Conservation (phyloP, 2,113 vertebrate genomes). For the Spermophilus dauricus region DNA sequence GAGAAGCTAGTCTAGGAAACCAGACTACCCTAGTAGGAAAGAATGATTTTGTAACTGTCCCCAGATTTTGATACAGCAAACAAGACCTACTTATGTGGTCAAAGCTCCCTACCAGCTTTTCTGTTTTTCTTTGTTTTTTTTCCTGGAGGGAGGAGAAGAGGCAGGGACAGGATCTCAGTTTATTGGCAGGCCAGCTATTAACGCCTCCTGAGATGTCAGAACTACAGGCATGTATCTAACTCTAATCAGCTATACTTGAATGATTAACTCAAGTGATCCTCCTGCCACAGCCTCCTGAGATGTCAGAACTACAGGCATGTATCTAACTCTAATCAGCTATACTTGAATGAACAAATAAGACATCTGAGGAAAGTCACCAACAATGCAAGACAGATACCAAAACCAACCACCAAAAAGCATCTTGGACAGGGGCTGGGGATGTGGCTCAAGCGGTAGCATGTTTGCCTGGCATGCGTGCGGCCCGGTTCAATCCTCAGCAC, state of each 20-base stretch:
- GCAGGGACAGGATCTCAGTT: neutral
- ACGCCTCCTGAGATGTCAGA: neutral
- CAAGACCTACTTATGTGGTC: neutral
- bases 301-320: neutral
- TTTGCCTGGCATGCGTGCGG: too few species aligned
- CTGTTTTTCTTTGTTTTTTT: neutral
- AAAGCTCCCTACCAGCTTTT: neutral
- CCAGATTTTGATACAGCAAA: neutral
- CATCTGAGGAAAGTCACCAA: neutral
- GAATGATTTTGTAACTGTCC: neutral
- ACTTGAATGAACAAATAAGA: neutral
- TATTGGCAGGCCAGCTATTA: neutral
- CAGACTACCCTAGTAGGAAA: neutral
- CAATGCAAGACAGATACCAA: neutral
- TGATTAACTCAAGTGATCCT: neutral
- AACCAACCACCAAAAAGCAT: neutral
- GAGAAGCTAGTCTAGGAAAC: neutral
- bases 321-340: neutral
- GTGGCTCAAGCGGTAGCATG: too few species aligned
- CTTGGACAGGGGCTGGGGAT: neutral
- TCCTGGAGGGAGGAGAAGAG: too few species aligned
- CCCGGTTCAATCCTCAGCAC: too few species aligned
- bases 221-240: neutral
- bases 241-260: neutral
- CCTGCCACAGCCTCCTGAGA: neutral